A percentile compares a stretch with the other conserved stretches of the same genome.
Evolutionary conservation across 2,888 invertebrate species (phyloP).

Genomic region (Lamproptera curius): DNA sequence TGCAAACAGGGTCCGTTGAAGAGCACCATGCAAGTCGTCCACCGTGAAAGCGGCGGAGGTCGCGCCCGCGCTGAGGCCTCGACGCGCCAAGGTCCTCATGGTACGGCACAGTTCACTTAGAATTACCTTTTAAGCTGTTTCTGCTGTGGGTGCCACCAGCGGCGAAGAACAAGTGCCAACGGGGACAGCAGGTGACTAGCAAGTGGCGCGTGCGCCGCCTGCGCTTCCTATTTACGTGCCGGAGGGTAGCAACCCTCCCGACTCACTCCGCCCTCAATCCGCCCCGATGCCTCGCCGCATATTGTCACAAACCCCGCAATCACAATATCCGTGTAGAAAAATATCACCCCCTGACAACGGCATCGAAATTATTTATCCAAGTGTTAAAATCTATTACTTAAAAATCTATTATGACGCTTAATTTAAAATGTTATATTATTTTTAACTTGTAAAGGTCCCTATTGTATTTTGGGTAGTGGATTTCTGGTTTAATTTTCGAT

Average conservation of each 20-base stretch:
- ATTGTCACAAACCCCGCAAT: conserved; percentile 20
- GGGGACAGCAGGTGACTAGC: conserved; percentile 12
- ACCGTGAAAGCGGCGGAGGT: conserved; percentile 39
- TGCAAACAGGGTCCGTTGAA: conserved; percentile 23
- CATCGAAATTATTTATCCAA: conserved; percentile 20
- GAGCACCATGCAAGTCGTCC: conserved; percentile 39
- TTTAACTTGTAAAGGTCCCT: no score
- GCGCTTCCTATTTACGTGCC: conserved; percentile 11
- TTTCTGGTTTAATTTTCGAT: no score
- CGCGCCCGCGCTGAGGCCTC: conserved; percentile 46
- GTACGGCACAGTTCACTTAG: no score
- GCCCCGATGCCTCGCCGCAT: conserved; percentile 13
- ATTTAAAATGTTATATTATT: no score
- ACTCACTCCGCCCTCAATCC: conserved; percentile 19
- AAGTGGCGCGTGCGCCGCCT: conserved; percentile 21
- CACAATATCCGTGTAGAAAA: conserved; percentile 18
- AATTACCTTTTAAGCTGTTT: no score
- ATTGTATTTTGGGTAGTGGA: no score
- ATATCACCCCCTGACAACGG: conserved; percentile 19
- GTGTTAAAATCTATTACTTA: conserved; percentile 18
- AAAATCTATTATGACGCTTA: conserved; percentile 17
- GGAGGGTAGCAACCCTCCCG: conserved; percentile 16
- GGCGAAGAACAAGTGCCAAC: conserved; percentile 18
- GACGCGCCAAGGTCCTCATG: conserved; percentile 37
- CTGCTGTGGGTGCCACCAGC: conserved; percentile 14